Evolutionary conservation across 2,888 invertebrate species (phyloP), one percentile per base, ranked within the genome.

Genomic region (Torymus texanus): DNA sequence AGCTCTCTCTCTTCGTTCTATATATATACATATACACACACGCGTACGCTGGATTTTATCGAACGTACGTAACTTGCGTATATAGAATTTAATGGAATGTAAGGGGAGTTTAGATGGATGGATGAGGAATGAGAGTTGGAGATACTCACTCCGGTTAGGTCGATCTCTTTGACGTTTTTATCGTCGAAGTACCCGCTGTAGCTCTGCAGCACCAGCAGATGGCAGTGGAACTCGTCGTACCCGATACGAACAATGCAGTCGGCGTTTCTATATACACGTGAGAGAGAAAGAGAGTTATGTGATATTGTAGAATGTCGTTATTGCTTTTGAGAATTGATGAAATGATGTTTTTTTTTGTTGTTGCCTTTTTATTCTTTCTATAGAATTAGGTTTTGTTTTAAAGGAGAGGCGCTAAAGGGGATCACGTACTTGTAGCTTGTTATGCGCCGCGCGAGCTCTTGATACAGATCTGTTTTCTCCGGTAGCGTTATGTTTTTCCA

Each of bases 141-240:
- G 21, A 51, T 2, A 82, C 86, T 87, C 84, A 90, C 90, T 82
- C 83, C 86, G 1, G 86, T 86, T 12, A 90, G 83, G 63, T 90
- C 87, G 79, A 89, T 83, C 70, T 88, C 87, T 79, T 90, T 89
- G 82, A 84, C 82, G 83, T 88, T 89, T 76, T 86, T 91, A 83
- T 87, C 88, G 80, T 94, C 93, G 85, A 95, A 94, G 83, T 93
- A 93, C 41, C 91, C 88, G 0, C 94, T 94, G 88, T 95, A 95
- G 83, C 94, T 92, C 87, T 95, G 94, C 3, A 95, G 90, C 1
- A 95, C 94, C 41, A 95, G 91, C 29, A 92, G 91, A 86, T 95
- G 95, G 87, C 94, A 95, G 82, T 93, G 92, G 84, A 94, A 94
- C 85, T 93, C 93, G 84, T 94, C 93, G 79, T 92, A 91, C 14